Evolutionary conservation across 2,797 vertebrate species (phyloP).

Genomic region (Synanceia verrucosa): DNA sequence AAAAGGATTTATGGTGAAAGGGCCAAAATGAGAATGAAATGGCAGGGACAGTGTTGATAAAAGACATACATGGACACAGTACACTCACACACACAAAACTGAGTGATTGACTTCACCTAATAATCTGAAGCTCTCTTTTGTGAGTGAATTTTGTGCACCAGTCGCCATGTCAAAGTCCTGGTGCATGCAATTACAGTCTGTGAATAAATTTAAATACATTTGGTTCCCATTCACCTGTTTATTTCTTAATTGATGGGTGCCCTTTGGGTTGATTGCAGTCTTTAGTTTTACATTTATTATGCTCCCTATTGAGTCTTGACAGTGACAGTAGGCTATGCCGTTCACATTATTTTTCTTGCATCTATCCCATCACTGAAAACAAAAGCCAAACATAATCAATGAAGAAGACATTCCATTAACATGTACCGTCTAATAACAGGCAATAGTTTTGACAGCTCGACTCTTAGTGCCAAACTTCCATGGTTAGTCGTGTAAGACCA

Average conservation of each 20-base stretch:
- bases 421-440: neutral
- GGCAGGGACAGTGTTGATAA: neutral
- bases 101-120: constrained; percentile 31
- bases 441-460: neutral
- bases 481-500: neutral
- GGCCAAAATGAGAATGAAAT: neutral
- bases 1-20: neutral
- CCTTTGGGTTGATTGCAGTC: constrained; percentile 50
- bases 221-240: constrained; percentile 41
- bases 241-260: constrained; percentile 53
- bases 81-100: neutral
- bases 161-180: constrained; percentile 21
- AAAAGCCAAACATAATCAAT: neutral
- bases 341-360: neutral
- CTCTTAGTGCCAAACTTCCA: neutral
- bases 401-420: constrained; percentile 3
- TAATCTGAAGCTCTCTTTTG: constrained; percentile 12
- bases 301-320: constrained; percentile 11
- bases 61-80: neutral
- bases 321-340: neutral
- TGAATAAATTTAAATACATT: constrained; percentile 64
- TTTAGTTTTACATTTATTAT: constrained; percentile 56
- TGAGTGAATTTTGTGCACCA: constrained; percentile 27
- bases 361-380: neutral
- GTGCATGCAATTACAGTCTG: constrained; percentile 37